These are phyloP conservation scores for Hecatera dysodea DNA, from an alignment of 2,888 invertebrate genomes.

Conservation along the genomic window DNA sequence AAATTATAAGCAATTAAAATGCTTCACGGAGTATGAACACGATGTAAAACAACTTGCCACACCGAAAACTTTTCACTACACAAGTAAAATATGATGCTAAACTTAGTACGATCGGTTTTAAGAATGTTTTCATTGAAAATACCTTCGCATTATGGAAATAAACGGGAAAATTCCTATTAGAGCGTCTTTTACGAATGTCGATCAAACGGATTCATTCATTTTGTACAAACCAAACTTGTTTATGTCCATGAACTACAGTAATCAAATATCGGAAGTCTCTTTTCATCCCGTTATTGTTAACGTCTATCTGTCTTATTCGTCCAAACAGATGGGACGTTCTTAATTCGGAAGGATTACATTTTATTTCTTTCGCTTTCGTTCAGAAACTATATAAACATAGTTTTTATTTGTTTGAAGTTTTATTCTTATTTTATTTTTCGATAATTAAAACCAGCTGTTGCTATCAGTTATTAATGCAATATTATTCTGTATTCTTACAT, in stretches of 20 bases:
- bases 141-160: slow-evolving; percentile 81
- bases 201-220: slow-evolving; percentile 82
- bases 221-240: slow-evolving; percentile 69
- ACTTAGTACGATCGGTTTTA: slow-evolving; percentile 42
- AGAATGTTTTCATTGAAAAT: slow-evolving; percentile 67
- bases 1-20: slow-evolving; percentile 86
- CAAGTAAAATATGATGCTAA: slow-evolving; percentile 32
- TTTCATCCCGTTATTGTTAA: slow-evolving; percentile 23
- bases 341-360: slow-evolving; percentile 63
- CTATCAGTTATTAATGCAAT: not conserved
- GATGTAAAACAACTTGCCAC: slow-evolving; percentile 68
- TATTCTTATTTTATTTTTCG: slow-evolving; percentile 4
- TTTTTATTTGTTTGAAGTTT: not conserved
- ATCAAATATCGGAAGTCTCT: slow-evolving; percentile 59
- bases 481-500: not conserved
- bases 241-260: slow-evolving; percentile 52
- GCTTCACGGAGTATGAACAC: slow-evolving; percentile 81
- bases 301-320: slow-evolving; percentile 50
- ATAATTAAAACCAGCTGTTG: slow-evolving; percentile 10
- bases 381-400: slow-evolving; percentile 64
- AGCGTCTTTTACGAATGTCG: slow-evolving; percentile 82
- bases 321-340: slow-evolving; percentile 11
- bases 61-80: slow-evolving; percentile 55
- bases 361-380: slow-evolving; percentile 70
- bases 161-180: slow-evolving; percentile 75